Base-by-base conservation (phyloP, 2,797 vertebrate species). In the Thripadectes ignobilis region DNA sequence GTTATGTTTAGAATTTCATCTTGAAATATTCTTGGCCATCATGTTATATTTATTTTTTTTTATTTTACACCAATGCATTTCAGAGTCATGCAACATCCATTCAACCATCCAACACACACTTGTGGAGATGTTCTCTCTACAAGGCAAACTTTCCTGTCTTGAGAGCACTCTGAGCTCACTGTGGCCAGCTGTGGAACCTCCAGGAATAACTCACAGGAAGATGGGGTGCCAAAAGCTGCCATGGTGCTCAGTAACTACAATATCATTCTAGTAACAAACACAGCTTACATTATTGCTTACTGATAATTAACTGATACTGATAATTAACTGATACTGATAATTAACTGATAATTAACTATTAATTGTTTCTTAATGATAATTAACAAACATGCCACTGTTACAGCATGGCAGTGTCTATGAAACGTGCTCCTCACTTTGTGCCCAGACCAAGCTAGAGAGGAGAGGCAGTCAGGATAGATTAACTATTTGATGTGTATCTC, bases 281-380 rank as follows among this genome's bases (percentile, higher is more conserved):
- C 1, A 2, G 6, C 5, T 79, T 73, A 69, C 6, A 6, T 30
- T 71, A 51, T 39, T 88, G 21, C 30, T 88, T 43, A 24, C 45
- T 62, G 65, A 82, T 81, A 65, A 86, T 71, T 41, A 81, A 41
- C 58, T 34, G 71, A 77, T 65, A 41, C 38, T 66, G 58, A 72
- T 66, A 92, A 92, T 92, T 92, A 81, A 41, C 39, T 72, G 65
- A 54, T 87, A 87, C 38, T 66, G 59, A 72, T 66, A 92, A 92
- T 92, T 92, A 81, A 41, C 41, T 72, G 65, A 54, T 87, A 87
- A 82, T 91, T 91, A 80, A 23, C 24, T 55, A 48, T 36, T 82
- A 68, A 15, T 34, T 79, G 30, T 19, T 80, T 16, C 32, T 84
- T 38, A 22, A 34, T 62, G 36, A 87, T 77, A 82, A 82, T 77